Conservation (phyloP, 92 coral and sea anemone species). For the Palythoa heliodiscus region DNA sequence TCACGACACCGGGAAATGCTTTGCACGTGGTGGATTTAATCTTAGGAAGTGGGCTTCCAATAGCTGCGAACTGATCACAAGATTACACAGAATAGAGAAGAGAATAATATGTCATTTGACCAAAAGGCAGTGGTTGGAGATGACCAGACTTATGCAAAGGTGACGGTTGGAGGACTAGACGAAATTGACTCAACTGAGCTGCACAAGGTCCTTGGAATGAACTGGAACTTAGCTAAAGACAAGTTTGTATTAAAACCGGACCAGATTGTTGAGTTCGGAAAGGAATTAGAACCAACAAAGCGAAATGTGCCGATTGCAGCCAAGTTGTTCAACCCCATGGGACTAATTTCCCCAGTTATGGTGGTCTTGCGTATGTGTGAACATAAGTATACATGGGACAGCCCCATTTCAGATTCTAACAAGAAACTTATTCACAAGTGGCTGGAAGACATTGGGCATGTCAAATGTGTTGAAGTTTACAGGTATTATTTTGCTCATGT, state of each 20-base stretch:
- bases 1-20: conserved; percentile 27
- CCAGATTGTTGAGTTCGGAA: conserved; percentile 19
- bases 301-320: conserved; percentile 57
- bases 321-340: conserved; percentile 62
- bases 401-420: conserved; percentile 13
- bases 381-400: conserved; percentile 42
- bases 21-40: conserved; percentile 64
- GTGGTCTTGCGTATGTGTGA: conserved; percentile 46
- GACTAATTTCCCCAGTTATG: conserved; percentile 57
- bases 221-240: conserved; percentile 58
- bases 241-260: conserved; percentile 38
- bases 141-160: conserved; percentile 58
- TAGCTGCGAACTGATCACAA: conserved; percentile 35
- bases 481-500: conserved; percentile 13
- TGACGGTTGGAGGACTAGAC: conserved; percentile 53
- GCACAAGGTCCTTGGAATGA: conserved; percentile 60
- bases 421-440: conserved; percentile 18
- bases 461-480: background rate
- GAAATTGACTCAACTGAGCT: conserved; percentile 43
- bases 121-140: conserved; percentile 7
- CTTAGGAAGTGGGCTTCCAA: conserved; percentile 66
- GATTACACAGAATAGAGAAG: conserved; percentile 38
- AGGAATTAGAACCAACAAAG: conserved; percentile 46
- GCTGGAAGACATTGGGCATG: conserved; percentile 33
- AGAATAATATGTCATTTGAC: conserved; percentile 21